Base-by-base conservation (phyloP, 2,113 vertebrate species). In the Elaphurus davidianus region DNA sequence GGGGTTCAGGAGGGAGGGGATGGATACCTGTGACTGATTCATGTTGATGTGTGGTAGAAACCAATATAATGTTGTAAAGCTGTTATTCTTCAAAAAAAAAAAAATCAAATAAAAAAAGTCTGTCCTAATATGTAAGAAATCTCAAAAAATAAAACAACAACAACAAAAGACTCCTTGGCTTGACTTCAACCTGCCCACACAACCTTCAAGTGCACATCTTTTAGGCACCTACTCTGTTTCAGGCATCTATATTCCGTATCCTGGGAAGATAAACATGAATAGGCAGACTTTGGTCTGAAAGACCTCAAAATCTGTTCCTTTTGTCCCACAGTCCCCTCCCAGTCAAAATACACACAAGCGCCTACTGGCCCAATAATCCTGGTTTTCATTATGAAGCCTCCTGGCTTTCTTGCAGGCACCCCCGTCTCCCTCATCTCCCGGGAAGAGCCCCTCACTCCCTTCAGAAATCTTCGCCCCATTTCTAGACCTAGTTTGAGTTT, bases 391-490 rank as follows among this genome's bases (percentile, higher is more conserved):
- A 52, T 1, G 28, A 91, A 91, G 59, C 27, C 25, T 12, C 27
- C 5, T 1, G 1, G 84, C 23, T 54, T n/a, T 67, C n/a, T 0
- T 3, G 60, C 21, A 23, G 74, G 57, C 2, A 64, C 0, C 0
- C 0, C 0, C 3, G 10, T 47, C 12, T 55, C 14, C 15, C 17
- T 89, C 47, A 50, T 21, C n/a, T 21, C 59, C 52, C 11, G 23
- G 47, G 21, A 81, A 23, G 30, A 50, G 79, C 30, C 55, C 84
- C n/a, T 12, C 3, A 27, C 4, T 17, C 23, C 28, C 25, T 13
- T 86, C 36, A 16, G 3, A n/a, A 57, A 33, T 11, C 47, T 60
- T 54, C 10, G 8, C 10, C 3, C 6, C 16, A 4, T 6, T 81
- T n/a, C 52, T 6, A 15, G 10, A 23, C 4, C 30, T 14, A 15